Evolutionary conservation across 2,888 invertebrate species (phyloP), one percentile per base, ranked within the genome.

Genomic region (Drosophila nr. perissopoda): DNA sequence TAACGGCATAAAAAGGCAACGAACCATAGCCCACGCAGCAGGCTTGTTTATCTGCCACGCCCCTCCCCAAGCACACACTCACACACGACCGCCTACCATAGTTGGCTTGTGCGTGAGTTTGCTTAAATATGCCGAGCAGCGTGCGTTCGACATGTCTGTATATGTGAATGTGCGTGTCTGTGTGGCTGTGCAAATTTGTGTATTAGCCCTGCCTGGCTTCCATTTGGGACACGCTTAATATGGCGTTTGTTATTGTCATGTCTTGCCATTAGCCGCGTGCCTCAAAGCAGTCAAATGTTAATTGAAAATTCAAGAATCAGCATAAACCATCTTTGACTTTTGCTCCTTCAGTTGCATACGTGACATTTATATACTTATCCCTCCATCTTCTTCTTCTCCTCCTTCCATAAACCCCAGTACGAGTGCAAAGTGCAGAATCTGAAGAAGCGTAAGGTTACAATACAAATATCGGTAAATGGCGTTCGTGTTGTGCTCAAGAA

Each of bases 391-490:
- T 48, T 51, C 25, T 33, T 53, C 49, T 61, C 21, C 29, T 25
- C 84, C 76, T 77, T 92, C 88, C 78, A 87, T 25, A 16, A 46
- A 46, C 95, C 95, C 74, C 95, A 99, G 99, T 99, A 99, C 94
- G 99, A 99, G 94, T 99, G 99, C 95, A 99, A 99, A 95, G 97
- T 99, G 84, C 98, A 98, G 93, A 98, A 98, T 64, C 97, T 98
- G 92, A 99, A 99, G 94, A 99, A 99, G 94, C 97, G 98, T 92
- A 99, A 99, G 94, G 99, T 99, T 90, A 97, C 97, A 70, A 95
- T 99, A 80, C 97, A 98, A 88, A 96, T 99, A 78, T 99, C 99
- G 27, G 97, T 98, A 52, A 98, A 99, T 82, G 99, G 99, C 29
- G 97, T 99, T 72, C 96, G 97, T 93, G 97, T 99, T 74, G 96